phyloP scores from a whole-genome alignment of 2,113 vertebrate species.

The Pteronura brasiliensis region DNA sequence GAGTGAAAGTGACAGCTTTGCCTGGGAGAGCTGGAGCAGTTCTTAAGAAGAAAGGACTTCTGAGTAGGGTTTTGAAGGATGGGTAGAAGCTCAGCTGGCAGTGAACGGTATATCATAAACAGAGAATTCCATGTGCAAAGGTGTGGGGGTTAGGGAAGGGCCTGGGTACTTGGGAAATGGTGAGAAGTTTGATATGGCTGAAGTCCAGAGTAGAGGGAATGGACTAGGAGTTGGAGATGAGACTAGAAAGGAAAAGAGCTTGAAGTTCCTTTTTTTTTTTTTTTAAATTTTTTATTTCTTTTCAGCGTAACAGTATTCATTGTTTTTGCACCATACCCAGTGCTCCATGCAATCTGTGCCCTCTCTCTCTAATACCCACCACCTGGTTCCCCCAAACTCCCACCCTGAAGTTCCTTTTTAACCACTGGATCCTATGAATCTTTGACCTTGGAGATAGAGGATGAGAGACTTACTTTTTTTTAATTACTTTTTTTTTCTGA shows the following conservation, averaged over 20 bases:
- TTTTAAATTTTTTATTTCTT: too few species aligned
- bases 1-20: not conserved
- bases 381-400: too few species aligned
- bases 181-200: not conserved
- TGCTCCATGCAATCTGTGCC: too few species aligned
- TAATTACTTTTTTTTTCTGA: not conserved
- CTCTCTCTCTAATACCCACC: too few species aligned
- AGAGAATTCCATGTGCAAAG: not conserved
- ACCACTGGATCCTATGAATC: not conserved
- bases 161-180: not conserved
- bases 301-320: too few species aligned
- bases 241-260: not conserved
- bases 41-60: not conserved
- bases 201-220: not conserved
- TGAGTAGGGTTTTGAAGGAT: not conserved
- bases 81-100: constrained; percentile 4
- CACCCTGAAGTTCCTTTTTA: not conserved
- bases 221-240: not conserved
- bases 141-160: not conserved
- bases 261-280: not conserved
- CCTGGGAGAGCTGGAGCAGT: not conserved
- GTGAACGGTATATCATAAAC: not conserved
- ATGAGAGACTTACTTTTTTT: not conserved
- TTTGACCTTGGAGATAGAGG: not conserved
- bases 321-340: too few species aligned